phyloP scores from a whole-genome alignment of 2,797 vertebrate species.

The Aphelocoma californica region DNA sequence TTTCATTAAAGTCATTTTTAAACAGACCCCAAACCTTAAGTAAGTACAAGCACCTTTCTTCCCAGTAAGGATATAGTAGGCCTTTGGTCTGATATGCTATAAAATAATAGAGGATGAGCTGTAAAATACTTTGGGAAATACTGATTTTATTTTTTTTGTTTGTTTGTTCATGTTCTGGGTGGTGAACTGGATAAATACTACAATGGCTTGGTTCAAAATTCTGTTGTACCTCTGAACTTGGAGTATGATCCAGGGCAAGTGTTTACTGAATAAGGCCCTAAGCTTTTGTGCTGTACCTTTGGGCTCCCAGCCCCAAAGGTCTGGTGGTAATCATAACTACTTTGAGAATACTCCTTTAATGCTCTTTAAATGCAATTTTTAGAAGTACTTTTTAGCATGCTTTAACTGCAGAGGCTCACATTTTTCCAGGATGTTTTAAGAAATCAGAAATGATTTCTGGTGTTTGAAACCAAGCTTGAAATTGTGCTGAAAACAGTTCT shows the following conservation, averaged over 20 bases:
- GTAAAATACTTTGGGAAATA: neutral
- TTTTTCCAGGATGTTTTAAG: constrained; percentile 14
- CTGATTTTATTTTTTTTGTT: neutral
- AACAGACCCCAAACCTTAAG: neutral
- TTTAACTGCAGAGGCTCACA: neutral
- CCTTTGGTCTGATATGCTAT: neutral
- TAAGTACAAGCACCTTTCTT: neutral
- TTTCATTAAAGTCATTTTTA: neutral
- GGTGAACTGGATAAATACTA: neutral
- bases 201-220: neutral
- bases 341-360: neutral
- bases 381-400: neutral
- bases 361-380: constrained; percentile 15
- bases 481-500: constrained; percentile 56
- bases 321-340: neutral
- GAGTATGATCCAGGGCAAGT: neutral
- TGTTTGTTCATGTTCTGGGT: neutral
- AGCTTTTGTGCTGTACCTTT: neutral
- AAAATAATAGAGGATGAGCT: neutral
- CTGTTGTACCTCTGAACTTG: neutral
- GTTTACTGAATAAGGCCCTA: neutral
- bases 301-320: neutral
- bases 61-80: neutral
- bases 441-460: constrained; percentile 14
- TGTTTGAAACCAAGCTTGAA: constrained; percentile 55